Percentiles rank a stretch among this genome's conserved stretches.
Conservation (phyloP, 2,113 vertebrate genomes). For the Eonycteris spelaea region DNA sequence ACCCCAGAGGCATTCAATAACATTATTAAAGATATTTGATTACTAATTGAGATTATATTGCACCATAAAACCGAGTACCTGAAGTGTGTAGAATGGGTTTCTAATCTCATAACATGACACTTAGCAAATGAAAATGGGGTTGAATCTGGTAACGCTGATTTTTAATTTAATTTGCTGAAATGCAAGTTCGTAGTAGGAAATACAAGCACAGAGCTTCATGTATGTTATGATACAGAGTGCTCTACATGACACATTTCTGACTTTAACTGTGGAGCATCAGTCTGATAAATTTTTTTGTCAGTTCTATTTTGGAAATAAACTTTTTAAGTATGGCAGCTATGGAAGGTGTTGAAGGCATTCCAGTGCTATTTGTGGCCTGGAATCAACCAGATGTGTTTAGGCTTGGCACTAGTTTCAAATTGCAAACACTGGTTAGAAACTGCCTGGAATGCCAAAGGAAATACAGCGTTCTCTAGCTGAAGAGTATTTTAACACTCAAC, state of each 20-base stretch:
- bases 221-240: constrained; percentile 79
- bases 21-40: constrained; percentile 65
- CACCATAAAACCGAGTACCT: constrained; percentile 39
- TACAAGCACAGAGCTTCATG: constrained; percentile 70
- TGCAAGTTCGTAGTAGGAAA: constrained; percentile 72
- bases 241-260: constrained; percentile 88
- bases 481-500: constrained; percentile 83
- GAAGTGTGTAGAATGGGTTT: constrained; percentile 57
- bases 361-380: constrained; percentile 92
- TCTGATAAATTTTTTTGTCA: constrained; percentile 85
- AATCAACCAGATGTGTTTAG: constrained; percentile 91
- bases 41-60: constrained; percentile 54
- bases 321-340: constrained; percentile 90
- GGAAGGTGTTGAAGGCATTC: constrained; percentile 93
- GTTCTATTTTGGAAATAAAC: constrained; percentile 93
- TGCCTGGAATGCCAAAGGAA: constrained; percentile 86
- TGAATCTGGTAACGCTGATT: constrained; percentile 69
- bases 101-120: constrained; percentile 64
- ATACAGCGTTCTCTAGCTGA: constrained; percentile 83
- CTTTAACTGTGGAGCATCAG: constrained; percentile 84
- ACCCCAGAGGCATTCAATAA: constrained; percentile 53
- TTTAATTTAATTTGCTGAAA: constrained; percentile 76
- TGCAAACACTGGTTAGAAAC: constrained; percentile 86
- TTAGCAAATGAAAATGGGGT: constrained; percentile 63
- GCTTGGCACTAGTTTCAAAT: constrained; percentile 85